Evolutionary conservation across 2,797 vertebrate species (phyloP), one percentile per base, ranked within the genome.

Genomic region (Microcaecilia unicolor): DNA sequence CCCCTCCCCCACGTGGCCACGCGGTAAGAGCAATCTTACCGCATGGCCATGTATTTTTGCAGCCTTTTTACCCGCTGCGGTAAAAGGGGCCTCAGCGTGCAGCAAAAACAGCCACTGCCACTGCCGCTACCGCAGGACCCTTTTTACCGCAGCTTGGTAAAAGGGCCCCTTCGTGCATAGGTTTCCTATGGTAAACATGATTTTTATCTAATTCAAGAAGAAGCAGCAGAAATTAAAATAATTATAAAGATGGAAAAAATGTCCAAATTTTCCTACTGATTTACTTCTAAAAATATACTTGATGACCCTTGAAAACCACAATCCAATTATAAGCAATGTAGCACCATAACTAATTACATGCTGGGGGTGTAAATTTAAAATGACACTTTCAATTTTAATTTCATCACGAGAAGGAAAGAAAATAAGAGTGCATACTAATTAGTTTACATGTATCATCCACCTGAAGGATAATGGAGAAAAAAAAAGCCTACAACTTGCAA

Each of bases 351-450:
- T 72, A 69, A 77, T 67, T 71, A 52, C 46, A 57, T 38, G 32
- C 51, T 58, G 61, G 49, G 30, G 39, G 28, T 55, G 37, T 64
- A 65, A 59, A 72, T 69, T 74, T 61, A 64, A 70, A 76, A 67
- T 48, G 41, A 33, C 31, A 60, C 69, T 70, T 79, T 75, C 47
- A 64, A 66, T 78, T 72, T 72, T 61, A 33, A 55, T 50, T 64
- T 70, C 39, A 58, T 51, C 44, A 55, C 44, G 41, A 68, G 41
- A 67, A 67, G 38, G 34, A 22, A 48, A 40, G 54, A 70, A 74
- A 74, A 61, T 44, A 34, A 67, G 73, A 65, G 29, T 58, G 48
- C 51, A 55, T 52, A 48, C 33, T 72, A 77, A 77, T 67, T 69
- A 65, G 51, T 46, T 38, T 32, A 43, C 57, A 28, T 40, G 34